Percentiles rank a stretch among this genome's conserved stretches.
phyloP scores from a whole-genome alignment of 2,113 vertebrate species.

The Neogobius melanostomus region DNA sequence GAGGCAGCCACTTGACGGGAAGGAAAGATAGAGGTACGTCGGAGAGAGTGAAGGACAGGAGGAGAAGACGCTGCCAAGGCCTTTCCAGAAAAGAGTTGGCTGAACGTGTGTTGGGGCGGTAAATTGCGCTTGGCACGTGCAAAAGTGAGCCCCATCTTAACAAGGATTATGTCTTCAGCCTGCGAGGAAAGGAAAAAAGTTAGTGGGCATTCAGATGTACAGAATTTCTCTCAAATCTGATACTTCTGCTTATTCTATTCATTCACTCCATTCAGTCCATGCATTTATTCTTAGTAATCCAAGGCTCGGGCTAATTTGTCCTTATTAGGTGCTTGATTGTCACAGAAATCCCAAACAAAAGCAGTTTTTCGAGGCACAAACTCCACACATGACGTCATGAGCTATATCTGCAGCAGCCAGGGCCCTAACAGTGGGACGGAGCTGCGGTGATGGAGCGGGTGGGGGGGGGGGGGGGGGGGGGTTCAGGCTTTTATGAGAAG shows the following conservation, averaged over 20 bases:
- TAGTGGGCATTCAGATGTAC: background rate
- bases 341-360: conserved; percentile 39
- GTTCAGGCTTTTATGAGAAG: conserved; percentile 74
- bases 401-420: conserved; percentile 61
- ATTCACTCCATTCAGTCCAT: conserved; percentile 1
- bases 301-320: conserved; percentile 35
- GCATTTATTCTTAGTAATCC: background rate
- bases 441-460: conserved; percentile 12
- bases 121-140: conserved; percentile 62
- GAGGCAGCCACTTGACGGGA: conserved; percentile 23
- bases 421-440: conserved; percentile 49
- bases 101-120: conserved; percentile 60
- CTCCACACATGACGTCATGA: conserved; percentile 72
- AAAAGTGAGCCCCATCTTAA: conserved; percentile 34
- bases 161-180: conserved; percentile 26
- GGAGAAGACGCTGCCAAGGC: conserved; percentile 28
- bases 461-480: conserved; percentile 40
- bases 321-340: conserved; percentile 63
- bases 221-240: background rate
- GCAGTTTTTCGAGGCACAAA: conserved; percentile 39
- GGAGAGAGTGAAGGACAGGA: conserved; percentile 17
- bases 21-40: conserved; percentile 32
- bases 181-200: conserved; percentile 7
- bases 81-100: conserved; percentile 55
- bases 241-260: background rate